Base-by-base conservation (phyloP, 2,113 vertebrate species). In the Leiothrix lutea region DNA sequence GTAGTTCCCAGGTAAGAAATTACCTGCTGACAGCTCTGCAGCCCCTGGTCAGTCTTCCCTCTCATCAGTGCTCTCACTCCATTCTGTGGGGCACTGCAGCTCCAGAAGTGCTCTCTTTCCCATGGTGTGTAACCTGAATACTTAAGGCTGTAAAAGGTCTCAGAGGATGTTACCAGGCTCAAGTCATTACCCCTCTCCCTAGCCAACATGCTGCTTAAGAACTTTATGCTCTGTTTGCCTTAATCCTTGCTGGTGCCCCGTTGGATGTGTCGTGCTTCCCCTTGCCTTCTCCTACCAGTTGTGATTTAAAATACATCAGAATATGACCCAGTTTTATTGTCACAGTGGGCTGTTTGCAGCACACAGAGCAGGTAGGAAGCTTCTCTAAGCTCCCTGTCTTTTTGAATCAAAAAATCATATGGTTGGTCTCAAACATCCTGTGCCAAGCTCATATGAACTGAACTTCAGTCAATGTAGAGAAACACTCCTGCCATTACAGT, bases 151-250 rank as follows among this genome's bases (percentile, higher is more conserved):
- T 75, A 57, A 93, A 81, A 93, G 66, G 57, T 79, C 92, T 93
- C 70, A 1, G 57, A 80, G 57, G 78, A 87, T 72, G 70, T 26
- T 40, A 60, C 53, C 22, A 69, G 85, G 51, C 66, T 90, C 61
- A 82, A 82, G 53, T 80, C 70, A 91, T 94, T 95, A 95, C 36
- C 54, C 35, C 62, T 88, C 74, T 92, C 35, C 25, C 29, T 75
- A 70, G 90, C 82, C 64, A 86, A 88, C 74, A 77, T 35, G 92
- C 82, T 92, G 92, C 88, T 93, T 94, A 86, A 95, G 64, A 62
- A 93, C 88, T 92, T 96, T 73, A 86, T 92, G 92, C 92, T 95
- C 90, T 94, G 79, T 86, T 96, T 96, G 94, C 72, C 88, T 85
- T 92, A 90, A 80, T 86, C 82, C 88, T 95, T 69, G 45, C 81